A percentile compares a stretch with the other conserved stretches of the same genome.
phyloP scores from a whole-genome alignment of 2,888 invertebrate species.

The Oscheius sp. region DNA sequence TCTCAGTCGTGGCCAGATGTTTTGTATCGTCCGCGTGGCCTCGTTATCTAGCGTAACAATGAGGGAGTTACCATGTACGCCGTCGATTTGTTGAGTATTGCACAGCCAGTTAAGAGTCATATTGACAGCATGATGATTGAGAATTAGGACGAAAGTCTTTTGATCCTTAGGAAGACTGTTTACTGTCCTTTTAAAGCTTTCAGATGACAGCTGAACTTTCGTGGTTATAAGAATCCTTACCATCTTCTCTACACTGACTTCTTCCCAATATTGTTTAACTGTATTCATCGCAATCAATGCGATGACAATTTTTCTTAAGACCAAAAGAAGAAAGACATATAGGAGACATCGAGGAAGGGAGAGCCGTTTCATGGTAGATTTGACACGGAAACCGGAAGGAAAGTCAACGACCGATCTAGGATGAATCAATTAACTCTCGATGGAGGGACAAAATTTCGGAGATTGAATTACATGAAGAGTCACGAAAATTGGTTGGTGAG shows the following conservation, averaged over 20 bases:
- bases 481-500: too few species aligned
- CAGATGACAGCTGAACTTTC: background rate
- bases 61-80: conserved; percentile 56
- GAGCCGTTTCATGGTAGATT: conserved; percentile 24
- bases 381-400: too few species aligned
- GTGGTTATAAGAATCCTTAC: conserved; percentile 34
- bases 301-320: conserved; percentile 57
- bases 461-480: too few species aligned
- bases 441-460: too few species aligned
- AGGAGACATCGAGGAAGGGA: conserved; percentile 22
- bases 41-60: conserved; percentile 62
- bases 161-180: conserved; percentile 29
- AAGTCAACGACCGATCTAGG: too few species aligned
- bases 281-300: conserved; percentile 58
- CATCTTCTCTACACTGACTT: conserved; percentile 53
- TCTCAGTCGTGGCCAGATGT: conserved; percentile 54
- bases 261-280: conserved; percentile 46
- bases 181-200: conserved; percentile 9
- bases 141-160: conserved; percentile 55
- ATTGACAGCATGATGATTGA: conserved; percentile 65
- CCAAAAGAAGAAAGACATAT: conserved; percentile 34
- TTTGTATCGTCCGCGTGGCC: background rate
- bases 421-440: too few species aligned
- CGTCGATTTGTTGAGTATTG: conserved; percentile 61
- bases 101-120: conserved; percentile 69